These are phyloP conservation scores for Jacana jacana DNA, from an alignment of 2,113 vertebrate species.

Conservation along the genomic window DNA sequence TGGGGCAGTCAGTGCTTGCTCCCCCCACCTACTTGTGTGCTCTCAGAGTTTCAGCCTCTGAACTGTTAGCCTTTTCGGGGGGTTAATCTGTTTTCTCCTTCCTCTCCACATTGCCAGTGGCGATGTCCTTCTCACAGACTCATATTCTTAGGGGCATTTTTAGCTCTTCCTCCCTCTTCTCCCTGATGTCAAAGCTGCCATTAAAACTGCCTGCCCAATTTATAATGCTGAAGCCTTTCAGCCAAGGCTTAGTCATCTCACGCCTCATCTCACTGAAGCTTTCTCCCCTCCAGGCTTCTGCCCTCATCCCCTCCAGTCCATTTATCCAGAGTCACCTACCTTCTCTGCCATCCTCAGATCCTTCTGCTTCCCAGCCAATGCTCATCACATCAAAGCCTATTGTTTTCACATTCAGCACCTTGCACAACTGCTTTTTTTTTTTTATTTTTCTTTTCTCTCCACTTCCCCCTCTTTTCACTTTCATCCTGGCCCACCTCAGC, in stretches of 20 bases:
- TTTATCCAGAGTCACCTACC: constrained; percentile 54
- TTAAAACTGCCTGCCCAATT: constrained; percentile 45
- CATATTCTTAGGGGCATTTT: constrained; percentile 35
- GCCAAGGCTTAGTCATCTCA: constrained; percentile 47
- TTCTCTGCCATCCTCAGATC: constrained; percentile 45
- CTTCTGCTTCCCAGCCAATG: constrained; percentile 13
- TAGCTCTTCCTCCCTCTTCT: constrained; percentile 40
- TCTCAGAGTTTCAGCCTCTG: not conserved
- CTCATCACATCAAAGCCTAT: constrained; percentile 50
- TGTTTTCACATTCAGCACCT: constrained; percentile 58
- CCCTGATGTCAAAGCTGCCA: constrained; percentile 32
- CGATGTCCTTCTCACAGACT: constrained; percentile 8
- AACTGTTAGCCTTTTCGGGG: not conserved
- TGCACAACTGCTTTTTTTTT: not conserved
- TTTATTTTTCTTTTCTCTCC: not conserved
- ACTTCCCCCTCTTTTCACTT: not conserved
- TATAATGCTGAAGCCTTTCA: constrained; percentile 49
- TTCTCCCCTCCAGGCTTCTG: constrained; percentile 63
- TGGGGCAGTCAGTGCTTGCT: not conserved
- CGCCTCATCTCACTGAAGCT: constrained; percentile 40
- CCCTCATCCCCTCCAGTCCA: constrained; percentile 45
- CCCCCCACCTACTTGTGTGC: not conserved
- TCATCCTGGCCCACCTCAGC: not conserved
- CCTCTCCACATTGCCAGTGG: constrained; percentile 37
- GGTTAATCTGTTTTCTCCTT: not conserved